Evolutionary conservation across 1,140 invertebrate genomes (phyloP).

Genomic region (Drosophila pallidifrons): DNA sequence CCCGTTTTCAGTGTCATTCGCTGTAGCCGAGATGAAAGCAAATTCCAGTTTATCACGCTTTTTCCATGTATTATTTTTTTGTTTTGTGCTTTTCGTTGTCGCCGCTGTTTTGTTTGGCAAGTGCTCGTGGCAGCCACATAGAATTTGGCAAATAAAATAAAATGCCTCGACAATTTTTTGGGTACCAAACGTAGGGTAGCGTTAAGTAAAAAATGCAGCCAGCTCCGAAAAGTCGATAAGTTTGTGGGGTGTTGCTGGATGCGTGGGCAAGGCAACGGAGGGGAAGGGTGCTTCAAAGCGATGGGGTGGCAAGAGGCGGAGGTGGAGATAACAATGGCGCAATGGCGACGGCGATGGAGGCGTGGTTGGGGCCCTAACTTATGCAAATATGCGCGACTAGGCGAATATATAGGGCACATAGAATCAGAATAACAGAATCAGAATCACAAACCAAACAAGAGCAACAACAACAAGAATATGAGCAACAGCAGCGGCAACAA

Average conservation of each 20-base stretch:
- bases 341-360: slow-evolving; percentile 1
- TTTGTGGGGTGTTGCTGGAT: background rate
- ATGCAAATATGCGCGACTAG: slow-evolving; percentile 45
- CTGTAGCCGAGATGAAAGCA: slow-evolving; percentile 24
- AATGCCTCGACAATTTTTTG: slow-evolving; percentile 31
- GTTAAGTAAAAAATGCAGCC: slow-evolving; percentile 32
- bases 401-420: slow-evolving; percentile 38
- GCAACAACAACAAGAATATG: background rate
- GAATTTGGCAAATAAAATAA: slow-evolving; percentile 46
- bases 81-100: background rate
- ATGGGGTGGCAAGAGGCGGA: background rate
- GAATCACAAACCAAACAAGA: slow-evolving; percentile 44
- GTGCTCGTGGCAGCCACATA: slow-evolving; percentile 24
- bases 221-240: slow-evolving; percentile 15
- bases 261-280: too few relatives aligned
- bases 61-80: slow-evolving; percentile 13
- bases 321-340: background rate
- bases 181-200: background rate
- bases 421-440: slow-evolving; percentile 39
- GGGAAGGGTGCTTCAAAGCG: too few relatives aligned
- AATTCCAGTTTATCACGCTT: slow-evolving; percentile 31
- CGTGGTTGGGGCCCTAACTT: slow-evolving; percentile 27
- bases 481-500: slow-evolving; percentile 14
- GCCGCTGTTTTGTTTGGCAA: slow-evolving; percentile 14
- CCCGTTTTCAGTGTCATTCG: slow-evolving; percentile 32